phyloP scores from a whole-genome alignment of 2,888 invertebrate genomes.

The Sphinx pinastri region DNA sequence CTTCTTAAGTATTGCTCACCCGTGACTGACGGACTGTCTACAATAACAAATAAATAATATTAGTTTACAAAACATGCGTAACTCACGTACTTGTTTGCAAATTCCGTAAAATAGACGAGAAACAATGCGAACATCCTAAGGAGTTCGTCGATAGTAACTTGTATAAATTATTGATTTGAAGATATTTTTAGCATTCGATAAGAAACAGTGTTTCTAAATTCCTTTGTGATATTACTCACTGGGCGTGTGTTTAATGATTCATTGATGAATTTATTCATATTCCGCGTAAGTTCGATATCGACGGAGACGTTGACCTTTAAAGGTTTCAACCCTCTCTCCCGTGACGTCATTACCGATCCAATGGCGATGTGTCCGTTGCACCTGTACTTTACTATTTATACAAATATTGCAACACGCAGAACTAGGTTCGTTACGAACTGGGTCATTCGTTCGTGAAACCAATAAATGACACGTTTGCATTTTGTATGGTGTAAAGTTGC shows the following conservation, averaged over 20 bases:
- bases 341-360: conserved; percentile 49
- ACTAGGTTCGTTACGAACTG: conserved; percentile 39
- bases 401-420: conserved; percentile 37
- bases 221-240: conserved; percentile 9
- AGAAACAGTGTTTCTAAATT: conserved; percentile 3
- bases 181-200: conserved; percentile 1
- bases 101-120: not conserved
- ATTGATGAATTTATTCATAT: conserved; percentile 26
- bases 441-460: conserved; percentile 40
- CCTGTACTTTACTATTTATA: conserved; percentile 39
- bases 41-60: conserved; percentile 30
- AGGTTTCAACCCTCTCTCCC: conserved; percentile 50
- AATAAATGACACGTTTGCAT: conserved; percentile 28
- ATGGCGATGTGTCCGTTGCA: conserved; percentile 41
- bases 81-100: not conserved
- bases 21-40: conserved; percentile 70
- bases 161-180: conserved; percentile 11
- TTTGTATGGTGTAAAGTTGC: conserved; percentile 19
- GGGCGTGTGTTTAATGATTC: conserved; percentile 11
- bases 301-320: conserved; percentile 41
- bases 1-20: conserved; percentile 85
- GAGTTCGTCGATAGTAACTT: not conserved
- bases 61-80: not conserved
- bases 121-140: not conserved
- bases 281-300: conserved; percentile 40